phyloP scores from a whole-genome alignment of 1,140 invertebrate genomes.

The Cecropterus lyciades region DNA sequence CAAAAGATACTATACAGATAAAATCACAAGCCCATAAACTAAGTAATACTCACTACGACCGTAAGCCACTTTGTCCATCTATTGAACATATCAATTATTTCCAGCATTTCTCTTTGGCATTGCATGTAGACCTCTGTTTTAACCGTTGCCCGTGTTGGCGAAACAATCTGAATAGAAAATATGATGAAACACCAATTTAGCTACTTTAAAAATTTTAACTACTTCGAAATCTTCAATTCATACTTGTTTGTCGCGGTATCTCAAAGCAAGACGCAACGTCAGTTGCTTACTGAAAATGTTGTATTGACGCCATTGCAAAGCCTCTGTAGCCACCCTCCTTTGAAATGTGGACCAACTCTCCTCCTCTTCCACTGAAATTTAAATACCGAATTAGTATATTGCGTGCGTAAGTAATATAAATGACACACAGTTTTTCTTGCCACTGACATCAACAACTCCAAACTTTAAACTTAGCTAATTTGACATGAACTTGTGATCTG shows the following conservation, averaged over 20 bases:
- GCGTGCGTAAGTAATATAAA: too few species aligned
- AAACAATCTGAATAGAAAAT: constrained; percentile 54
- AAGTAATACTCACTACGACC: constrained; percentile 53
- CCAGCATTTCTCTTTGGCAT: constrained; percentile 66
- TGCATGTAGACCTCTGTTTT: constrained; percentile 60
- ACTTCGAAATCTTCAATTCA: neutral
- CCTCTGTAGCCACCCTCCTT: constrained; percentile 59
- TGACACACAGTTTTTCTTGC: too few species aligned
- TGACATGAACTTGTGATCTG: too few species aligned
- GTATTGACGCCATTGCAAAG: constrained; percentile 73
- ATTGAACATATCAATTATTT: constrained; percentile 71
- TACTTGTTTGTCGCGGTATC: constrained; percentile 69
- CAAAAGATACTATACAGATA: too few species aligned
- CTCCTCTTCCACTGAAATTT: constrained; percentile 41
- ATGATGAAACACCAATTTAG: neutral
- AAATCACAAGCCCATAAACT: too few species aligned
- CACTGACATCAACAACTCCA: too few species aligned
- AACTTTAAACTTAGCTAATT: too few species aligned
- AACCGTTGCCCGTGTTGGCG: constrained; percentile 53
- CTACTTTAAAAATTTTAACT: neutral
- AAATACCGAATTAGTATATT: too few species aligned
- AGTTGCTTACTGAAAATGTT: constrained; percentile 68
- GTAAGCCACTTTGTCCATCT: constrained; percentile 71
- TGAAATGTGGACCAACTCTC: constrained; percentile 58
- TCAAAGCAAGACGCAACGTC: constrained; percentile 57